Evolutionary conservation across 2,113 vertebrate genomes (phyloP).

Genomic region (Myanophis thanlyinensis): DNA sequence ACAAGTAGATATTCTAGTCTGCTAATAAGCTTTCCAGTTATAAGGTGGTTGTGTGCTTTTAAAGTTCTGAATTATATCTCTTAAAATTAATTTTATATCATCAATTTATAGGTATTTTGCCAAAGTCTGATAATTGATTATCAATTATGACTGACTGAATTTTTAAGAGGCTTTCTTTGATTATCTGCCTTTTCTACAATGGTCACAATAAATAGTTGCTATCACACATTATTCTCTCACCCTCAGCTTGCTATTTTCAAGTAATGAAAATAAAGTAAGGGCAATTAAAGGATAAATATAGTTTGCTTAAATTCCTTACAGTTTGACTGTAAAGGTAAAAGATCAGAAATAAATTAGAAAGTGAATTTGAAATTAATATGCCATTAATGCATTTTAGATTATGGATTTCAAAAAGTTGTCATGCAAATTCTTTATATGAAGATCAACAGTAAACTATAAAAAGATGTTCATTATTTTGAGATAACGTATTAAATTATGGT

Average conservation of each 20-base stretch:
- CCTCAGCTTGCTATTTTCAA: background rate
- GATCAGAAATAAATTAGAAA: background rate
- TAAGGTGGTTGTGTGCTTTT: background rate
- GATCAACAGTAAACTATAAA: background rate
- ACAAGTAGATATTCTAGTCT: background rate
- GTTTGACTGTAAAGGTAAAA: background rate
- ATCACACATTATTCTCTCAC: no score
- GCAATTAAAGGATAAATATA: background rate
- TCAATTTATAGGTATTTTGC: background rate
- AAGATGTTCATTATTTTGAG: slow-evolving; percentile 30
- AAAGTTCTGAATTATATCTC: background rate
- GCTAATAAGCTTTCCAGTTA: background rate
- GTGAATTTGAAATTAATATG: background rate
- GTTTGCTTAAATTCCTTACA: background rate
- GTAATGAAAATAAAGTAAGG: background rate
- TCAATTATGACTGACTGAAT: background rate
- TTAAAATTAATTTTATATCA: background rate
- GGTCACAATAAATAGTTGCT: background rate
- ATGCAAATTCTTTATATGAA: fast-evolving
- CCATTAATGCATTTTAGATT: slow-evolving; percentile 5
- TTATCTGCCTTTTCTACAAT: background rate
- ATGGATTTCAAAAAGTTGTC: slow-evolving; percentile 21
- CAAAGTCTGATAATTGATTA: background rate
- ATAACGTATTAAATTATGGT: slow-evolving; percentile 49
- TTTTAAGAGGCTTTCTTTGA: background rate